Conservation (phyloP, 2,113 vertebrate species). For the Marmota monax region DNA sequence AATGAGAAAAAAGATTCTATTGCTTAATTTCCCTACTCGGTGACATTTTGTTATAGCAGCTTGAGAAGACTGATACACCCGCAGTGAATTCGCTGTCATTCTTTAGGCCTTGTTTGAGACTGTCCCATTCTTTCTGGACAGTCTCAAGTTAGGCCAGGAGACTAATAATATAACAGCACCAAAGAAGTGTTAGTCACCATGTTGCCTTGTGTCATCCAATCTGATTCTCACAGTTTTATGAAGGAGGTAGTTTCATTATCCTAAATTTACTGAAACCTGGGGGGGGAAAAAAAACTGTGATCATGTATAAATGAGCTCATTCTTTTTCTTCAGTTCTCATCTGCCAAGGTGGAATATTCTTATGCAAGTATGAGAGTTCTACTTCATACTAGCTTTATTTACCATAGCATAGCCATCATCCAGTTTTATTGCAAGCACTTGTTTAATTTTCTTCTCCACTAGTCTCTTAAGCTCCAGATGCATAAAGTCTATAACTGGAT, state of each 20-base stretch:
- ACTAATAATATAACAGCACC: neutral
- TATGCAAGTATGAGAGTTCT: neutral
- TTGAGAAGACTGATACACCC: neutral
- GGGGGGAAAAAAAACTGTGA: neutral
- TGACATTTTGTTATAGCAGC: neutral
- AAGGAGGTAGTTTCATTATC: neutral
- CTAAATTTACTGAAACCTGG: neutral
- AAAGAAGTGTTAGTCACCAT: neutral
- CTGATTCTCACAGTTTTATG: neutral
- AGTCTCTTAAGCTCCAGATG: neutral
- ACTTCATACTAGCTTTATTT: neutral
- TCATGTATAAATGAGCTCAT: neutral
- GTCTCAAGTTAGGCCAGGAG: neutral
- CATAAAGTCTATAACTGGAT: neutral
- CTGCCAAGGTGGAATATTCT: neutral
- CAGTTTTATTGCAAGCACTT: neutral
- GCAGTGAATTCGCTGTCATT: neutral
- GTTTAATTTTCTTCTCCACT: neutral
- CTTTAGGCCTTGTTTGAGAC: neutral
- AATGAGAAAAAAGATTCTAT: neutral
- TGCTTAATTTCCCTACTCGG: neutral
- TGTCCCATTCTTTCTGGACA: neutral
- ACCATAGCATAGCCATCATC: neutral
- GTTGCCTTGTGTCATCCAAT: neutral
- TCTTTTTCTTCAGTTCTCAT: neutral